Base-by-base conservation (phyloP, 2,888 invertebrate genomes). In the Ctena decussata region DNA sequence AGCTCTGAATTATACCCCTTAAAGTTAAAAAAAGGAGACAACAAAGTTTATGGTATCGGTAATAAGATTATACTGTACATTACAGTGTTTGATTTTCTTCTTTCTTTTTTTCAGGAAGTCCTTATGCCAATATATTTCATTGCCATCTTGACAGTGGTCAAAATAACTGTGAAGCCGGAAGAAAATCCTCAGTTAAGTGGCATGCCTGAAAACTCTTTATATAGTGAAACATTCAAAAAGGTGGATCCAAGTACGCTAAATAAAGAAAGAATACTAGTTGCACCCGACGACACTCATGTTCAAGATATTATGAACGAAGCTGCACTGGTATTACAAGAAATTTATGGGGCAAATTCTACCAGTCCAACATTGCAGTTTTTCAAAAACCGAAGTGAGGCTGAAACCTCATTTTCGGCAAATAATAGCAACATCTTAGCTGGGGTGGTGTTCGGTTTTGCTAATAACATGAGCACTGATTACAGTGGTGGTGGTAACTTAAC, bases 121-220 rank as follows among this genome's bases (percentile, higher is more conserved):
- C 96, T 98, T 87, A 96, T 97, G 86, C 98, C 98, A 0, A 96
- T 98, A 0, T 98, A 98, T 95, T 98, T 97, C 46, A 96, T 98
- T 86, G 97, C 97, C 46, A 97, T 98, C 87, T 96, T 98, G 87
- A 97, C 98, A 90, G 96, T 98, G 93, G 96, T 98, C 27, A 90
- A 89, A 74, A 77, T 49, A 5, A 71, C 89, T 0, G 85, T 87
- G 24, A 86, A 89, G 49, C 92, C 92, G 11, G 77, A 73, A 30
- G 72, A 44, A 83, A 27, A 8, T 76, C 57, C 46, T 24, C 11
- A 27, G 12, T 15, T 44, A n/a, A 30, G 12, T 6, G 72, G 39
- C 1, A 44, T 72, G 44, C 72, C 46, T 2, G 44, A 72, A 46
- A 72, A 72, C 46, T 41, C 72, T 3, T 8, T 44, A 3, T 72